These are phyloP conservation scores for Cydia pomonella DNA, from an alignment of 1,140 invertebrate genomes.

Conservation along the genomic window DNA sequence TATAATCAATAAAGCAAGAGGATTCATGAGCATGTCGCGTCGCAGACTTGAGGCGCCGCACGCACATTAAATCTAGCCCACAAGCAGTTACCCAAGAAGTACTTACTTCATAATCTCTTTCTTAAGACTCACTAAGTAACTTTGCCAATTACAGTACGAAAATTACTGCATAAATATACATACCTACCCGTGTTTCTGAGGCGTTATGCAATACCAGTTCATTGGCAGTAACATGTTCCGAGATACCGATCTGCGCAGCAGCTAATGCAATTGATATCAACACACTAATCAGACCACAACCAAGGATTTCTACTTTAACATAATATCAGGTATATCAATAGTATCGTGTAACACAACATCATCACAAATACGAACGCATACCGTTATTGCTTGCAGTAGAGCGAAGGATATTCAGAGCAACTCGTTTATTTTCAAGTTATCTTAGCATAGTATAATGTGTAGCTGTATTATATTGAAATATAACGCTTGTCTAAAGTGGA, in stretches of 20 bases:
- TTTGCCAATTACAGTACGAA: constrained; percentile 29
- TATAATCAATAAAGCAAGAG: constrained; percentile 63
- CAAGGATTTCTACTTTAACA: constrained; percentile 50
- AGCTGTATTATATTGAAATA: constrained; percentile 36
- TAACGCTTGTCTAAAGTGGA: constrained; percentile 55
- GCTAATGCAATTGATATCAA: constrained; percentile 31
- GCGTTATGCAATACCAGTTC: constrained; percentile 30
- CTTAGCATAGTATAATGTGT: constrained; percentile 33
- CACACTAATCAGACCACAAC: constrained; percentile 48
- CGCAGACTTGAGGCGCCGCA: constrained; percentile 68
- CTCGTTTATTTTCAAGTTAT: constrained; percentile 35
- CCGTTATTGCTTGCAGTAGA: neutral
- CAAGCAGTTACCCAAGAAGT: constrained; percentile 31
- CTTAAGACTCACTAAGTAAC: constrained; percentile 31
- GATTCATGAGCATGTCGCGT: constrained; percentile 62
- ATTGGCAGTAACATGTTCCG: constrained; percentile 26
- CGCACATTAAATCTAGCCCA: constrained; percentile 41
- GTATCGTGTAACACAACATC: constrained; percentile 45
- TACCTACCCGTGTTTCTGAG: neutral
- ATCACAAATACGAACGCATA: constrained; percentile 2
- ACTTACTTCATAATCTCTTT: constrained; percentile 32
- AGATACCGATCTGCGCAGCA: constrained; percentile 29
- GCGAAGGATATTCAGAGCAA: constrained; percentile 31
- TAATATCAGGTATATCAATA: constrained; percentile 36
- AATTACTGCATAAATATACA: constrained; percentile 4